phyloP scores from a whole-genome alignment of 1,140 invertebrate genomes.

The Drosophila setifemur region DNA sequence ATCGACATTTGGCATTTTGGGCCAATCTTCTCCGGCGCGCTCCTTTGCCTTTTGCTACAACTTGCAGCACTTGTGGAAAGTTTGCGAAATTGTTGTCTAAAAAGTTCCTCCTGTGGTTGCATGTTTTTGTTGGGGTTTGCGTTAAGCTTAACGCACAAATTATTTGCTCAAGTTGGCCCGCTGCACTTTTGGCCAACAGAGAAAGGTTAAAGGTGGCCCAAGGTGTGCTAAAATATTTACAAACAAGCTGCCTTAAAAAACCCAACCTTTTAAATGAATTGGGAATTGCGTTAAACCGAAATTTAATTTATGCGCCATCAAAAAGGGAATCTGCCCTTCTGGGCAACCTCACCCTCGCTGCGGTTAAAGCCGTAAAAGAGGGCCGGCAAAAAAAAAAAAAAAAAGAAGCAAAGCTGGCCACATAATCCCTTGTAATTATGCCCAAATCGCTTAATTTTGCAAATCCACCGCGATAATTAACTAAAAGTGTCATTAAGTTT shows the following conservation, averaged over 20 bases:
- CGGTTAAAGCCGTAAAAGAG: slow-evolving; percentile 5
- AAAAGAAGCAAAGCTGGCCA: slow-evolving; percentile 27
- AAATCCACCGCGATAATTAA: slow-evolving; percentile 81
- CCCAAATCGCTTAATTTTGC: slow-evolving; percentile 79
- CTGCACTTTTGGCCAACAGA: slow-evolving; percentile 18
- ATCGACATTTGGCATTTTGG: slow-evolving; percentile 46
- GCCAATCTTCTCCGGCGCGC: not conserved
- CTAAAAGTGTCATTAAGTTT: slow-evolving; percentile 80
- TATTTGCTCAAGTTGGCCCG: slow-evolving; percentile 65
- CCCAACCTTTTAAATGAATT: slow-evolving; percentile 35
- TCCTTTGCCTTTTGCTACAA: slow-evolving; percentile 7
- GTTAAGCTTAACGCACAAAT: slow-evolving; percentile 75
- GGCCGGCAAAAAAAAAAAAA: not conserved
- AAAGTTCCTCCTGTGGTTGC: slow-evolving; percentile 66
- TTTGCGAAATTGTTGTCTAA: slow-evolving; percentile 77
- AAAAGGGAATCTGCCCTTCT: slow-evolving; percentile 10
- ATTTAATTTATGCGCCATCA: slow-evolving; percentile 36
- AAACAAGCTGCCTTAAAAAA: not conserved
- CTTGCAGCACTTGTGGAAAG: slow-evolving; percentile 70
- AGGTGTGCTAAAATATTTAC: slow-evolving; percentile 40
- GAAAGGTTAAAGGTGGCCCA: slow-evolving; percentile 26
- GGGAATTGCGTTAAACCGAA: slow-evolving; percentile 27
- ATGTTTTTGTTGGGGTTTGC: slow-evolving; percentile 49
- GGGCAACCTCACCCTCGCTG: not conserved
- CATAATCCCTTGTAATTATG: slow-evolving; percentile 74